Percentiles rank a stretch among this genome's conserved stretches.
These are phyloP conservation scores for Plebejus anna DNA, from an alignment of 2,888 invertebrate genomes.

Conservation along the genomic window DNA sequence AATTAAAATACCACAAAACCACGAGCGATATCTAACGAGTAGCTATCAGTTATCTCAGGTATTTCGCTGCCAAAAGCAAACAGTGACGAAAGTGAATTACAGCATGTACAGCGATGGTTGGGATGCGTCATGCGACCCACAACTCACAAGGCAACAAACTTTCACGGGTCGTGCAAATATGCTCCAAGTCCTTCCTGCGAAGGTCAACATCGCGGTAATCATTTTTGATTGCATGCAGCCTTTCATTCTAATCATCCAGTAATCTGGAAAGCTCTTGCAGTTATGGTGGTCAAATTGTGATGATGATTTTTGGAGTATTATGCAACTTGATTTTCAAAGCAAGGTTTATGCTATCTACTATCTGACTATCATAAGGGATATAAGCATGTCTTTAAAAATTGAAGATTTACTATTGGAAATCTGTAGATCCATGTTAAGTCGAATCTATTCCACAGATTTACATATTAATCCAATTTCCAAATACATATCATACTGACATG, in stretches of 20 bases:
- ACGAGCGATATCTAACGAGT: background rate
- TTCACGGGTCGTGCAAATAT: slow-evolving; percentile 21
- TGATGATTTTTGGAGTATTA: background rate
- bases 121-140: background rate
- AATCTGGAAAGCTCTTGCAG: background rate
- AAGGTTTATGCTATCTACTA: no score
- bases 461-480: no score
- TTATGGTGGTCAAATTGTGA: background rate
- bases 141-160: slow-evolving; percentile 21
- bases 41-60: slow-evolving; percentile 8
- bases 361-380: no score
- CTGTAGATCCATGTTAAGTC: no score
- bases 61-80: slow-evolving; percentile 19
- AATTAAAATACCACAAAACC: slow-evolving; percentile 14
- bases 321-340: background rate
- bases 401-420: no score
- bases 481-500: no score
- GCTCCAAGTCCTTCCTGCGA: background rate
- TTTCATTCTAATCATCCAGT: background rate
- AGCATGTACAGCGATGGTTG: background rate
- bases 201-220: background rate
- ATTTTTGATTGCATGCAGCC: background rate
- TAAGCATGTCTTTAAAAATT: no score
- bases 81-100: slow-evolving; percentile 17
- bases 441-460: no score